Conservation (phyloP, 53 echinoderm and acorn worm species). For the Stichopus horrens region DNA sequence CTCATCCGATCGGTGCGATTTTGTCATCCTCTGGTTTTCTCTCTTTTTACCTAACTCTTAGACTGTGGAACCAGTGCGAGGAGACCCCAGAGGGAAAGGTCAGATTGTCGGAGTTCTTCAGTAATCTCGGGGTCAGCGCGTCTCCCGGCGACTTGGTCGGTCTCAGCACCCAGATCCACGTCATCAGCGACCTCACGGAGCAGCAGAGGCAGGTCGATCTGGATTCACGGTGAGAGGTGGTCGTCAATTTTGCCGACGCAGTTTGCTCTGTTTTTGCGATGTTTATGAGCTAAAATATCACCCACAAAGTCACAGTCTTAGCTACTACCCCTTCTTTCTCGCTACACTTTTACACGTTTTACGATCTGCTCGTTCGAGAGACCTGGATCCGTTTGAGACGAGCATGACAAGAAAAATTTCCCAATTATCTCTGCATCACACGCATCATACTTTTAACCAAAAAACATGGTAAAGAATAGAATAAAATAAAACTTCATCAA, state of each 20-base stretch:
- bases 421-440: too few species aligned
- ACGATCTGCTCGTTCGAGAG: too few species aligned
- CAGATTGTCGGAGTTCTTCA: slow-evolving; percentile 76
- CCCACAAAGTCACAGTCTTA: too few species aligned
- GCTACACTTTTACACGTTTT: too few species aligned
- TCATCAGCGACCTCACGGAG: slow-evolving; percentile 89
- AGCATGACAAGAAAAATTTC: too few species aligned
- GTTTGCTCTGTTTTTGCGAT: too few species aligned
- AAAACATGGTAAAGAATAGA: too few species aligned
- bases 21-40: not conserved
- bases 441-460: too few species aligned
- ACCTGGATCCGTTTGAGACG: too few species aligned
- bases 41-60: slow-evolving; percentile 37
- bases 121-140: slow-evolving; percentile 78
- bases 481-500: too few species aligned
- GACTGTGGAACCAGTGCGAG: slow-evolving; percentile 88
- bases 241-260: not conserved
- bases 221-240: slow-evolving; percentile 65
- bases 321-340: too few species aligned
- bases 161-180: slow-evolving; percentile 88
- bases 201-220: slow-evolving; percentile 83
- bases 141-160: slow-evolving; percentile 89
- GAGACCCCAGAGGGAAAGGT: slow-evolving; percentile 87
- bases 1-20: not conserved
- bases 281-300: too few species aligned